Percentiles rank a stretch among this genome's conserved stretches.
Conservation (phyloP, 2,888 invertebrate species). For the Leptura quadrifasciata region DNA sequence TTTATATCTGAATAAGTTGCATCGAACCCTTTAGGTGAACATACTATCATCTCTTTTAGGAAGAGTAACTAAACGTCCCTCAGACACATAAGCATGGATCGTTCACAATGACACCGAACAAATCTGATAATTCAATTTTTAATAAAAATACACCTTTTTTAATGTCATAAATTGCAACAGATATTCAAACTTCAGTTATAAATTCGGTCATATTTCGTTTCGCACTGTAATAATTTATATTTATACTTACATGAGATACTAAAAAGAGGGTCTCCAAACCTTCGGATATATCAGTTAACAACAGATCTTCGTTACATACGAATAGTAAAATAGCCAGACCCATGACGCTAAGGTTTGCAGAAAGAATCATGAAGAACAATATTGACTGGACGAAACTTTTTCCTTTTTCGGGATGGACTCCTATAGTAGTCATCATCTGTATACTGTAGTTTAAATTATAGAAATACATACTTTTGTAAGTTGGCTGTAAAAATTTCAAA, state of each 20-base stretch:
- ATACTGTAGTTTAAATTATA: conserved; percentile 27
- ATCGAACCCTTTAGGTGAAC: too few relatives aligned
- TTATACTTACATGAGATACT: neutral
- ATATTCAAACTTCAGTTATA: too few relatives aligned
- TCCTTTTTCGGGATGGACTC: neutral
- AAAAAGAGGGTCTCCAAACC: neutral
- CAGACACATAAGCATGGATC: too few relatives aligned
- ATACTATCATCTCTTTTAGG: too few relatives aligned
- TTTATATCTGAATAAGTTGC: too few relatives aligned
- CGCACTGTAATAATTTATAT: too few relatives aligned
- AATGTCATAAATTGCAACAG: too few relatives aligned
- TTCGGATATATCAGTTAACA: neutral
- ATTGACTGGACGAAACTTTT: neutral
- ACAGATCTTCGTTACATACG: neutral
- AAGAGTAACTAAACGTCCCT: too few relatives aligned
- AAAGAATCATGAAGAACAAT: neutral
- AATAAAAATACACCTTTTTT: too few relatives aligned
- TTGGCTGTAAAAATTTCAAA: neutral
- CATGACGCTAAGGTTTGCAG: neutral
- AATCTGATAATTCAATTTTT: too few relatives aligned
- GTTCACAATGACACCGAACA: too few relatives aligned
- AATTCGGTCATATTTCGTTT: too few relatives aligned
- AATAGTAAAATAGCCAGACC: neutral
- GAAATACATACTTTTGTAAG: conserved; percentile 15
- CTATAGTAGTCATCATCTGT: conserved; percentile 19